A percentile compares a stretch with the other conserved stretches of the same genome.
Evolutionary conservation across 2,888 invertebrate genomes (phyloP).

Genomic region (Tinea semifulvella): DNA sequence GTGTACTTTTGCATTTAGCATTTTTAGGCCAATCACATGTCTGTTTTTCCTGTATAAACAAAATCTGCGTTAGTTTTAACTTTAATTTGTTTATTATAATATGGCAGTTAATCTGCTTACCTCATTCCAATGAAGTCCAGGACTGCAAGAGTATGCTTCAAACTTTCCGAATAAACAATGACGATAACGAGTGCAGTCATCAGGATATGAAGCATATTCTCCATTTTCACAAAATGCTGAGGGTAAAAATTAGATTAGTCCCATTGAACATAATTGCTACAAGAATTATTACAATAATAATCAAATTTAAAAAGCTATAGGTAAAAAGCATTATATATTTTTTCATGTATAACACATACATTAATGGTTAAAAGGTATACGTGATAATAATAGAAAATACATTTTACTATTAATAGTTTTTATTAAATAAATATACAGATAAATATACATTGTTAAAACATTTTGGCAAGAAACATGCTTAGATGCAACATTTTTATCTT

Average conservation of each 20-base stretch:
- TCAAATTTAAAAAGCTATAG: background rate
- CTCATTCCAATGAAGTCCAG: conserved; percentile 78
- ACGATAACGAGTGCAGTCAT: conserved; percentile 77
- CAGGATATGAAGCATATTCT: conserved; percentile 70
- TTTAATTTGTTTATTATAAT: too few relatives aligned
- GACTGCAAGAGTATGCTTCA: conserved; percentile 74
- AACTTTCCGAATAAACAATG: conserved; percentile 83
- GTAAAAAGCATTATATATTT: background rate
- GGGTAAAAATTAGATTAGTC: background rate
- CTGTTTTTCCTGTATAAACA: conserved; percentile 52
- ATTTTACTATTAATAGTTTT: background rate
- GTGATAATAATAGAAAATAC: background rate
- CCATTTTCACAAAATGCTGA: conserved; percentile 67
- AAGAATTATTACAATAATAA: background rate
- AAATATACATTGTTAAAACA: conserved; percentile 7
- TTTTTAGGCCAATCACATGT: conserved; percentile 78
- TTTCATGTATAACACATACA: background rate
- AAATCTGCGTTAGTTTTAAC: background rate
- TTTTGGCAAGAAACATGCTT: conserved; percentile 8
- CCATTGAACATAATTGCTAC: background rate
- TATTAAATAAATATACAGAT: background rate
- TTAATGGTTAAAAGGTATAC: background rate
- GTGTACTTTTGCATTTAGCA: conserved; percentile 60
- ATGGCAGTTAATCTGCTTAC: too few relatives aligned
- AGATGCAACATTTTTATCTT: background rate